These are phyloP conservation scores for Calephelis perditalis DNA, from an alignment of 2,888 invertebrate genomes.

Conservation along the genomic window DNA sequence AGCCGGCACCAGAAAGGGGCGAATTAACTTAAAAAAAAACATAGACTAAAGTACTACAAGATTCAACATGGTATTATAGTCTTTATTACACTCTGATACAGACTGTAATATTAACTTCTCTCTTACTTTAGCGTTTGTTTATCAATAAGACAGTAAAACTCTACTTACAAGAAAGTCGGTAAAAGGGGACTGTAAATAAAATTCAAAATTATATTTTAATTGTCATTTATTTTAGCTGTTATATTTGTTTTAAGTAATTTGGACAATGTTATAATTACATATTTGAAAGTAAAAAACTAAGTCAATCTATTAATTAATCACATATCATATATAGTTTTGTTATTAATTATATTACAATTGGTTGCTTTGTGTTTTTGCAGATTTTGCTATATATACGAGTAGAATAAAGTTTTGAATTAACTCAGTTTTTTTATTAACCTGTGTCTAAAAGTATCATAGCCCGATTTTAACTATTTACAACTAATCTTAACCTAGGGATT, in stretches of 20 bases:
- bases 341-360: slow-evolving; percentile 67
- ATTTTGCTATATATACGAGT: slow-evolving; percentile 50
- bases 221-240: slow-evolving; percentile 60
- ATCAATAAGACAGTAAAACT: too few relatives aligned
- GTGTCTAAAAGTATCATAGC: too few relatives aligned
- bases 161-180: neutral
- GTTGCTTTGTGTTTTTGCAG: slow-evolving; percentile 71
- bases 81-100: too few relatives aligned
- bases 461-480: slow-evolving; percentile 4
- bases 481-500: too few relatives aligned
- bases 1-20: too few relatives aligned
- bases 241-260: slow-evolving; percentile 45
- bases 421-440: slow-evolving; percentile 18
- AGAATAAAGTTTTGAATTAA: slow-evolving; percentile 67
- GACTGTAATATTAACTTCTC: too few relatives aligned
- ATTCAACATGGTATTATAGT: too few relatives aligned
- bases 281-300: slow-evolving; percentile 52
- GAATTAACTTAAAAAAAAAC: too few relatives aligned
- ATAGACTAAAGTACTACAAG: too few relatives aligned
- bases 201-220: slow-evolving; percentile 67
- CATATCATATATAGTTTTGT: slow-evolving; percentile 73
- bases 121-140: too few relatives aligned
- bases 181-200: slow-evolving; percentile 44
- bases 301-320: slow-evolving; percentile 64
- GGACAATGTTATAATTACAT: slow-evolving; percentile 45